Evolutionary conservation across 2,888 invertebrate species (phyloP).

Genomic region (Tetramorium bicarinatum): DNA sequence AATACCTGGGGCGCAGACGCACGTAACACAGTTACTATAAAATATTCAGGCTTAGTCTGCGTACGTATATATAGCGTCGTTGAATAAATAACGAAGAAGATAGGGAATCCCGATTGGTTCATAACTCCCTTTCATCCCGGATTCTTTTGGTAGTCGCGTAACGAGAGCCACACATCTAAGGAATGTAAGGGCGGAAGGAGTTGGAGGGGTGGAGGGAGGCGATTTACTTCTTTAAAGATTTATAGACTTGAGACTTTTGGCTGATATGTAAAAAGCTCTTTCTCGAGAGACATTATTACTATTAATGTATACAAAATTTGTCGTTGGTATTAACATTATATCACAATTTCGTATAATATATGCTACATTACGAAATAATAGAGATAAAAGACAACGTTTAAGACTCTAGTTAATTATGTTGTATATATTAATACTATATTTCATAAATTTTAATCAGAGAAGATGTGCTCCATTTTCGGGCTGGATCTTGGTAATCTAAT

Average conservation of each 20-base stretch:
- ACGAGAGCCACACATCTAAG: conserved; percentile 58
- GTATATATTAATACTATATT: not conserved
- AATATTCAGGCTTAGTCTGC: conserved; percentile 72
- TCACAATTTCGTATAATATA: not conserved
- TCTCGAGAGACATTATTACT: not conserved
- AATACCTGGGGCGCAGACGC: conserved; percentile 58
- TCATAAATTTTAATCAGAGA: not conserved
- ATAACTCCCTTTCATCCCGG: conserved; percentile 69
- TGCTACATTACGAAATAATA: not conserved
- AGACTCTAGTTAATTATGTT: not conserved
- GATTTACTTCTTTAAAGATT: conserved; percentile 34
- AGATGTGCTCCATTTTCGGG: too few relatives aligned
- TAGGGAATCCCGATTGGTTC: conserved; percentile 70
- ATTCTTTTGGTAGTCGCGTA: conserved; percentile 66
- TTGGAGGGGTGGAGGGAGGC: not conserved
- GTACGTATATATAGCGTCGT: conserved; percentile 66
- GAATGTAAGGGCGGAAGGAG: conserved; percentile 24
- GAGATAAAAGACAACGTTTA: not conserved
- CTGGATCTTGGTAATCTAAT: too few relatives aligned
- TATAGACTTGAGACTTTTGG: not conserved
- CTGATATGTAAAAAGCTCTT: not conserved
- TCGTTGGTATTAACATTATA: not conserved
- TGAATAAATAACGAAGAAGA: conserved; percentile 73
- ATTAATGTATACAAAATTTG: conserved; percentile 11
- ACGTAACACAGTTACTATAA: conserved; percentile 67